Base-by-base conservation (phyloP, 2,113 vertebrate genomes). In the Hippopotamus amphibius region DNA sequence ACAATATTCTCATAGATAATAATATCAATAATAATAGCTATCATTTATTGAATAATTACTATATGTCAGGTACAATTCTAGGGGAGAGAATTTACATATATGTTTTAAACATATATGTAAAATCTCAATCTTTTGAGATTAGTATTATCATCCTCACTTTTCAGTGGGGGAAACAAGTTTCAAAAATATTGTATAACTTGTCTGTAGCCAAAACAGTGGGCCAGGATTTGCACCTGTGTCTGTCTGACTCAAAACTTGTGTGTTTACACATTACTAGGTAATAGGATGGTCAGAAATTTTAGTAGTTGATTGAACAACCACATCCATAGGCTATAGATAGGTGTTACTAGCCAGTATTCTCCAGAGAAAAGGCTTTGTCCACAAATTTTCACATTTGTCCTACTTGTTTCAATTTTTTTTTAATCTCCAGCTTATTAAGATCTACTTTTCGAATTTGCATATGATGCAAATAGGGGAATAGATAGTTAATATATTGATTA, bases 181-280 rank as follows among this genome's bases (percentile, higher is more conserved):
- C 12, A n/a, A 91, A 85, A 37, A 16, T 88, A 5, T 74, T 94
- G 55, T 84, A 33, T 61, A 84, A 72, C n/a, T 94, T 90, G 22
- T 33, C 22, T 37, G 33, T 28, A 82, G 22, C n/a, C 59, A 82
- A 89, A 90, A 28, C 6, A 11, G 17, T 46, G 76, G 17, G 13
- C 9, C 28, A 72, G 37, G n/a, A 66, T 82, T 63, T 86, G 68
- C 81, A 82, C 28, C 5, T 65, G 17, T 43, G 5, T 22, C 11
- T 14, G 2, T 88, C 43, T 61, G 11, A 90, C 7, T 89, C 50
- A 77, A 82, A 91, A 13, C 16, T 1, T 77, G 28, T 79, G 7
- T 55, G 3, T 46, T 88, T 69, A 22, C 84, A 37, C 22, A 57
- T 65, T 61, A 43, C 11, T 55, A 55, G 3, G 3, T 61, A 55